Conservation (phyloP, 2,113 vertebrate species). For the Hiodon alosoides region DNA sequence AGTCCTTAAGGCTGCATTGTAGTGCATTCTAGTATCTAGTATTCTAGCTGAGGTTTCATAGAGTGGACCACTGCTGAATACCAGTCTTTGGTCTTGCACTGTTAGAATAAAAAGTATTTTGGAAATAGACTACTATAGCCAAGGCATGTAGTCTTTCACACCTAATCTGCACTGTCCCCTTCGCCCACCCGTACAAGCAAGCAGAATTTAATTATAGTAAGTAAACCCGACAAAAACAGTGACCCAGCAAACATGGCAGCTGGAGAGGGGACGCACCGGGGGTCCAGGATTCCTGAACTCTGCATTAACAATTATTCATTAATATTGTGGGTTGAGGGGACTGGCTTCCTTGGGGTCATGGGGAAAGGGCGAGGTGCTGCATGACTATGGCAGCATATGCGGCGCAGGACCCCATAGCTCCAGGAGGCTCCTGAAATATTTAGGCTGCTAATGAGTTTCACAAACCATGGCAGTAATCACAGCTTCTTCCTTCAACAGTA, state of each 20-base stretch:
- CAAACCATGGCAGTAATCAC: background rate
- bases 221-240: conserved; percentile 1
- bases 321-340: background rate
- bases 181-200: background rate
- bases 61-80: background rate
- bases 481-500: background rate
- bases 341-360: background rate
- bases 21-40: background rate
- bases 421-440: background rate
- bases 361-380: background rate
- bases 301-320: background rate
- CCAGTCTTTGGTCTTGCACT: background rate
- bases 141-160: background rate
- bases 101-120: background rate
- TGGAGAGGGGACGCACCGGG: background rate
- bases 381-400: background rate
- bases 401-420: background rate
- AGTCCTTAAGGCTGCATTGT: background rate
- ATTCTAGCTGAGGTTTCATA: background rate
- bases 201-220: background rate
- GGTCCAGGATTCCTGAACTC: background rate
- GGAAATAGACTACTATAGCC: background rate
- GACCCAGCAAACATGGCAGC: conserved; percentile 14
- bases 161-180: background rate
- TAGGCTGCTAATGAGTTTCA: background rate